Conservation (phyloP, 1,140 invertebrate species). For the Drosophila varians region DNA sequence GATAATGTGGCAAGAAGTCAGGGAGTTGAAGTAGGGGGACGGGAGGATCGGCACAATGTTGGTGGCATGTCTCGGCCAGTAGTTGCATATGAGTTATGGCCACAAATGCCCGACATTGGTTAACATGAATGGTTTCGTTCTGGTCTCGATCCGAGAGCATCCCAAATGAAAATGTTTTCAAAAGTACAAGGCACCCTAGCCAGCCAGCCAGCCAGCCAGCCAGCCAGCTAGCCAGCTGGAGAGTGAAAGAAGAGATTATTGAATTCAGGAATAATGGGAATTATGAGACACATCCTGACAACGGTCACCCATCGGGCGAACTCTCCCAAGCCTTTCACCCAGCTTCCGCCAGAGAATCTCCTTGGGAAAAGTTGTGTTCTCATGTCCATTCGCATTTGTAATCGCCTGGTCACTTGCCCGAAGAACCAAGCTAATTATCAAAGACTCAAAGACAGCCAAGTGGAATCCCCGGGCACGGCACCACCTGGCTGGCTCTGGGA, state of each 20-base stretch:
- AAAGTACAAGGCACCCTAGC: constrained; percentile 21
- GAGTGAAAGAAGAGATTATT: too few species aligned
- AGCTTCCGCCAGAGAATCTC: neutral
- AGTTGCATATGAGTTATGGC: constrained; percentile 70
- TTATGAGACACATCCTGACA: neutral
- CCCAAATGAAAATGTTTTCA: constrained; percentile 40
- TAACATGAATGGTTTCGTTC: constrained; percentile 43
- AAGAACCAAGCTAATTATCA: constrained; percentile 50
- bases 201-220: too few species aligned
- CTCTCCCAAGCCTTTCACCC: constrained; percentile 37
- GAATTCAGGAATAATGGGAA: neutral
- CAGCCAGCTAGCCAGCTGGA: too few species aligned
- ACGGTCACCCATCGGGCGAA: constrained; percentile 8
- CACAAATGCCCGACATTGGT: constrained; percentile 63
- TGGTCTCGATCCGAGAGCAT: constrained; percentile 14
- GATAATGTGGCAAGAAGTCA: neutral
- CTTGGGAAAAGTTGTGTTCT: constrained; percentile 22
- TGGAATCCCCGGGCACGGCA: neutral
- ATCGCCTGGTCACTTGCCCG: constrained; percentile 49
- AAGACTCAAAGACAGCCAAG: too few species aligned
- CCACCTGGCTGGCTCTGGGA: neutral
- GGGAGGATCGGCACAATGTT: constrained; percentile 33
- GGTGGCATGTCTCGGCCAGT: constrained; percentile 59
- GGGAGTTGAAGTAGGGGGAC: neutral
- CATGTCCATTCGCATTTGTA: constrained; percentile 50